Conservation (phyloP, 2,888 invertebrate genomes). For the Nemurella pictetii region DNA sequence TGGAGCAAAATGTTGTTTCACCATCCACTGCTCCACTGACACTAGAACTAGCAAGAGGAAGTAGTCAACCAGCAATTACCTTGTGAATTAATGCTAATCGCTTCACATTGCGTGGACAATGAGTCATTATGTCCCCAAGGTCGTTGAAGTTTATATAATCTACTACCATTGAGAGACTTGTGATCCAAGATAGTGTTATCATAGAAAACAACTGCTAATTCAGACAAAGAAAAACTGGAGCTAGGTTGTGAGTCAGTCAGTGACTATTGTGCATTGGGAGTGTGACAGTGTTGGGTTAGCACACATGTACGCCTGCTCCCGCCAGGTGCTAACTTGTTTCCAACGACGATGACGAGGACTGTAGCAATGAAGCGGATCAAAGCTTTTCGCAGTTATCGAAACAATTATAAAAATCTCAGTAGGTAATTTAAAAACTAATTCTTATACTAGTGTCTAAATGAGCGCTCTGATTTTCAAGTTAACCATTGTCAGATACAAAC, state of each 20-base stretch:
- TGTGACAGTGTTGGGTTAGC: neutral
- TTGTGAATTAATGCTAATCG: neutral
- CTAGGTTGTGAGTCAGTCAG: neutral
- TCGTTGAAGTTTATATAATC: neutral
- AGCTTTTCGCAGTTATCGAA: neutral
- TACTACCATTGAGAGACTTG: neutral
- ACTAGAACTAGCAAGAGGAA: neutral
- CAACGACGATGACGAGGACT: neutral
- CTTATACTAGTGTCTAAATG: neutral
- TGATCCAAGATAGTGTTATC: neutral
- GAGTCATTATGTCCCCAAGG: neutral
- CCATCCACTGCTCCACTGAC: neutral
- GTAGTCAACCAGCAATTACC: neutral
- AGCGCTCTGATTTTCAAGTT: no score
- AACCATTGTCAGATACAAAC: no score
- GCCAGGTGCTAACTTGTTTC: neutral
- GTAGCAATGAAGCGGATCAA: neutral
- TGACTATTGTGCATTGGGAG: no score
- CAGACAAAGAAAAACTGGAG: neutral
- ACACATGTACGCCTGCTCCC: neutral
- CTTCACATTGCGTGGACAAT: neutral
- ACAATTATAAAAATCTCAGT: neutral
- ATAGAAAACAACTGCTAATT: neutral
- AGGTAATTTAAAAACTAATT: neutral
- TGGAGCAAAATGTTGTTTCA: neutral